phyloP scores from a whole-genome alignment of 2,113 vertebrate species.

The Pionites leucogaster region DNA sequence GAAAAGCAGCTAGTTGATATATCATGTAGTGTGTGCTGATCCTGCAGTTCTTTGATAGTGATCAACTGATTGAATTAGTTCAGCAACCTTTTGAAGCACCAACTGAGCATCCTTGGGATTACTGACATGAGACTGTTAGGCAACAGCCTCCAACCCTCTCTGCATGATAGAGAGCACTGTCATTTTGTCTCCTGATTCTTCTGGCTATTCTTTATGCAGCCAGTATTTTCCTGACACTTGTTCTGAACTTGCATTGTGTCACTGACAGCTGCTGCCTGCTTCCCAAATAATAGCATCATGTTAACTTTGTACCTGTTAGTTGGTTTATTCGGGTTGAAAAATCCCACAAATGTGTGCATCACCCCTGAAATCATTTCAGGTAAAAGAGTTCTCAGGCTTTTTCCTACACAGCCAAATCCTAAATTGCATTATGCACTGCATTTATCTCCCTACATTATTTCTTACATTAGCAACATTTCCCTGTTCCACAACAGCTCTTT shows the following conservation, averaged over 20 bases:
- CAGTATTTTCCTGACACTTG: not conserved
- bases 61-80: not conserved
- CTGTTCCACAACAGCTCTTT: not conserved
- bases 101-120: rapidly evolving
- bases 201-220: not conserved
- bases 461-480: not conserved
- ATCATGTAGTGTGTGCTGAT: not conserved
- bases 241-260: not conserved
- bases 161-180: rapidly evolving
- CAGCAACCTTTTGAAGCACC: not conserved
- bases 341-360: not conserved
- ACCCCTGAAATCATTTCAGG: not conserved
- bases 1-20: not conserved
- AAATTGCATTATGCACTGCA: not conserved
- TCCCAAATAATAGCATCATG: not conserved
- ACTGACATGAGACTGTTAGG: rapidly evolving
- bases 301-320: not conserved
- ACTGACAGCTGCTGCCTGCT: not conserved
- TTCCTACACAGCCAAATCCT: not conserved
- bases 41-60: not conserved
- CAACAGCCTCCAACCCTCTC: not conserved
- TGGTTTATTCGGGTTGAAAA: not conserved
- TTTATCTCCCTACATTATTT: not conserved
- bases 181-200: not conserved
- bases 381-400: not conserved